Evolutionary conservation across 2,113 vertebrate species (phyloP).

Genomic region (Tachycineta bicolor): DNA sequence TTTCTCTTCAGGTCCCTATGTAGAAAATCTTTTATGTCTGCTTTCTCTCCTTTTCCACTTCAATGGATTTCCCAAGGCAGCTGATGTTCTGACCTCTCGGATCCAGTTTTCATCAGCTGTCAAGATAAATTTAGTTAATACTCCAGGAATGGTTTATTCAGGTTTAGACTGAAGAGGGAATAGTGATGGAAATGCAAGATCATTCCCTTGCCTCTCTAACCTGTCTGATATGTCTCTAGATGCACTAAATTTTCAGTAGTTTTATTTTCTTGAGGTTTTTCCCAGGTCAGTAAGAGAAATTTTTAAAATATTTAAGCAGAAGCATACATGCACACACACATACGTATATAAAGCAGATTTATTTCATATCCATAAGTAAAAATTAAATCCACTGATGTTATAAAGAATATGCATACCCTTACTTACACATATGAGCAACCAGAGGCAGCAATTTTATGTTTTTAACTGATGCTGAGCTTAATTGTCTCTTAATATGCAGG

Average conservation of each 20-base stretch:
- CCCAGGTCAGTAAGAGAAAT: background rate
- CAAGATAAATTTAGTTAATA: slow-evolving; percentile 67
- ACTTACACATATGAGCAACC: background rate
- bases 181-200: background rate
- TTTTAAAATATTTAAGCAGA: background rate
- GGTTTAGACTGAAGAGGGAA: background rate
- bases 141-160: slow-evolving; percentile 17
- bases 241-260: background rate
- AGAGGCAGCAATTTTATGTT: background rate
- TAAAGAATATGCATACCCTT: background rate
- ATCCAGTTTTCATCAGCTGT: slow-evolving; percentile 68
- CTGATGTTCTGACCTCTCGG: slow-evolving; percentile 60
- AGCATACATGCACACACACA: background rate
- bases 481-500: background rate
- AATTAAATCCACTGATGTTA: background rate
- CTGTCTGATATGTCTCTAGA: background rate
- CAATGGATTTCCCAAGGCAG: slow-evolving; percentile 49
- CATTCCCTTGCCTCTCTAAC: background rate
- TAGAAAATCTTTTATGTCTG: background rate
- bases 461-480: background rate
- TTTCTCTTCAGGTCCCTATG: background rate
- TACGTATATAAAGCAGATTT: background rate
- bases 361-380: background rate
- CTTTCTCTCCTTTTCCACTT: slow-evolving; percentile 4
- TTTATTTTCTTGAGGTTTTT: background rate